A percentile compares a stretch with the other conserved stretches of the same genome.
Evolutionary conservation across 2,888 invertebrate genomes (phyloP).

Genomic region (Byasa hedistus): DNA sequence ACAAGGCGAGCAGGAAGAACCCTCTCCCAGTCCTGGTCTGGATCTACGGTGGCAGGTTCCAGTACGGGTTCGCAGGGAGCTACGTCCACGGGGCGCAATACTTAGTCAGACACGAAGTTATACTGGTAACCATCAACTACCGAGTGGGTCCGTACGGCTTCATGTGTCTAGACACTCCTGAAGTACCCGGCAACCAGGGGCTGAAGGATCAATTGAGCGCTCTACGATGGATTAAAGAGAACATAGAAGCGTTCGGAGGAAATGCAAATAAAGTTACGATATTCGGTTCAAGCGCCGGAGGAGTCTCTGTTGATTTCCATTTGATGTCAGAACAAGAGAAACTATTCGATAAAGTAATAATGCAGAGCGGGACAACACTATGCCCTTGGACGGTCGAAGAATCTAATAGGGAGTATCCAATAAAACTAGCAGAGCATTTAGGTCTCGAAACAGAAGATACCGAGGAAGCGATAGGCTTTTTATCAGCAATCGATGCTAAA

Average conservation of each 20-base stretch:
- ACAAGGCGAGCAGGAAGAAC: conserved; percentile 43
- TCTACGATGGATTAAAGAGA: conserved; percentile 54
- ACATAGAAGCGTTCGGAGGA: conserved; percentile 58
- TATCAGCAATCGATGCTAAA: conserved; percentile 42
- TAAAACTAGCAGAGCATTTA: conserved; percentile 46
- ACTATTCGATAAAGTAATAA: conserved; percentile 50
- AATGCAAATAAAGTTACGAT: conserved; percentile 52
- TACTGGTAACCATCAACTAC: conserved; percentile 58
- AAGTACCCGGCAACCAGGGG: conserved; percentile 58
- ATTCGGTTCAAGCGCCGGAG: conserved; percentile 58
- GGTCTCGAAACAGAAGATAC: conserved; percentile 43
- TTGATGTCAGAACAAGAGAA: conserved; percentile 46
- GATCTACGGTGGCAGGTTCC: conserved; percentile 53
- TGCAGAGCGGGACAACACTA: conserved; percentile 50
- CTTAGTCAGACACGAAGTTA: conserved; percentile 51
- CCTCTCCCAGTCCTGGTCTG: conserved; percentile 53
- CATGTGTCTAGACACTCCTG: conserved; percentile 51
- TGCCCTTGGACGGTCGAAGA: conserved; percentile 37
- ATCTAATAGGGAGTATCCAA: conserved; percentile 40
- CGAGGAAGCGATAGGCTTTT: conserved; percentile 47
- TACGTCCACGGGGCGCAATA: conserved; percentile 47
- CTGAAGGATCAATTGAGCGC: conserved; percentile 57
- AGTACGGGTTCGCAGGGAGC: conserved; percentile 43
- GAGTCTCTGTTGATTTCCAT: conserved; percentile 47
- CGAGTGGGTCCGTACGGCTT: conserved; percentile 60